Base-by-base conservation (phyloP, 2,113 vertebrate species). In the Cebus imitator region DNA sequence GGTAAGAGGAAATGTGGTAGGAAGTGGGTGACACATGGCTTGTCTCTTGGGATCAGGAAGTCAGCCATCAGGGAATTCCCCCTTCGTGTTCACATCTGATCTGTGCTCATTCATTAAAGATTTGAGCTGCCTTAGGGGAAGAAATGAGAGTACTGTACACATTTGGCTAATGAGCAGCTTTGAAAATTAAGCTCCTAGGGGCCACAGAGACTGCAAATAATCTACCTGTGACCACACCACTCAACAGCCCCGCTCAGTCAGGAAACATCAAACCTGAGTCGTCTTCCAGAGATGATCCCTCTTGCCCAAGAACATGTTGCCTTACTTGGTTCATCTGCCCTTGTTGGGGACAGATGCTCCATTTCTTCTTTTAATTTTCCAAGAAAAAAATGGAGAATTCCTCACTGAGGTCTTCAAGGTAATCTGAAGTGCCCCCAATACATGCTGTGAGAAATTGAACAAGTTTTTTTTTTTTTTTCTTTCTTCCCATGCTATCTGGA, bases 91-190 rank as follows among this genome's bases (percentile, higher is more conserved):
- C 23, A 61, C 23, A 9, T 52, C 2, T 11, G 40, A 72, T 23
- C 40, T 57, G 1, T 90, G 45, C 17, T n/a, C 37, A 48, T 66
- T 40, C 37, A 48, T 78, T 30, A n/a, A 72, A 45, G 68, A 66
- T 37, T 18, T 57, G 21, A 40, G 50, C 1, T 84, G 30, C 32
- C 78, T 50, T 25, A 61, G 80, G 40, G 45, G 18, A n/a, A 87
- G 37, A 20, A 57, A 23, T 32, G 32, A 58, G 57, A 89, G 16
- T 40, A 40, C 32, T 66, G 64, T 25, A 11, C 21, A 30, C 17
- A 8, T 17, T 32, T 43, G 20, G 18, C 9, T 97, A 87, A 97
- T 61, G 72, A 90, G 40, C 35, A 94, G 13, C 57, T 93, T 48
- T 78, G 85, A 18, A 78, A 76, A 90, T 88, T 91, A 43, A 92